These are phyloP conservation scores for Oscarella lobularis DNA, from an alignment of 37 sponge, comb jelly and placozoan genomes.

Conservation along the genomic window DNA sequence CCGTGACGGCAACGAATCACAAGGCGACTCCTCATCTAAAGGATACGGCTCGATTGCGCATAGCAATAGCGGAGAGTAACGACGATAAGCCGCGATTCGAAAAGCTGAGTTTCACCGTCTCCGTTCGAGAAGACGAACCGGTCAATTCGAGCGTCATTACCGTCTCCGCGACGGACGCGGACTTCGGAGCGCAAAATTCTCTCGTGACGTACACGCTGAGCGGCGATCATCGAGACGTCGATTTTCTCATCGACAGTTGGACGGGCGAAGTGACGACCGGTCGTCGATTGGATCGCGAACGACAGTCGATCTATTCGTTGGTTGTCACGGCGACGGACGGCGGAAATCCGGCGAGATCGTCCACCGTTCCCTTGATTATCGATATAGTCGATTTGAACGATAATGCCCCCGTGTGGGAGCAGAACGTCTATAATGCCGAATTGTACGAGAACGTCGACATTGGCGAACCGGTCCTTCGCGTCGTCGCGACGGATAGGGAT, in stretches of 20 bases:
- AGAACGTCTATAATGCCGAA: background rate
- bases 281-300: background rate
- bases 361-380: background rate
- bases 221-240: background rate
- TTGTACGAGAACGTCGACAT: background rate
- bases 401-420: background rate
- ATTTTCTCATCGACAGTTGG: background rate
- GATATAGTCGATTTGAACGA: background rate
- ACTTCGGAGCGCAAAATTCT: slow-evolving; percentile 26
- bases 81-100: slow-evolving; percentile 3
- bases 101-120: background rate
- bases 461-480: background rate
- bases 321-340: background rate
- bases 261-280: background rate
- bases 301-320: background rate
- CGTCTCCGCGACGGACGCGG: slow-evolving; percentile 1
- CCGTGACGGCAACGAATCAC: background rate
- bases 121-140: background rate
- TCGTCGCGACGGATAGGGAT: background rate
- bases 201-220: slow-evolving; percentile 32
- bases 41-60: background rate
- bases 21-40: background rate
- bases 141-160: background rate
- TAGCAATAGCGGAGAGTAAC: background rate
- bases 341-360: background rate